Evolutionary conservation across 2,113 vertebrate species (phyloP).

Genomic region (Gila orcuttii): DNA sequence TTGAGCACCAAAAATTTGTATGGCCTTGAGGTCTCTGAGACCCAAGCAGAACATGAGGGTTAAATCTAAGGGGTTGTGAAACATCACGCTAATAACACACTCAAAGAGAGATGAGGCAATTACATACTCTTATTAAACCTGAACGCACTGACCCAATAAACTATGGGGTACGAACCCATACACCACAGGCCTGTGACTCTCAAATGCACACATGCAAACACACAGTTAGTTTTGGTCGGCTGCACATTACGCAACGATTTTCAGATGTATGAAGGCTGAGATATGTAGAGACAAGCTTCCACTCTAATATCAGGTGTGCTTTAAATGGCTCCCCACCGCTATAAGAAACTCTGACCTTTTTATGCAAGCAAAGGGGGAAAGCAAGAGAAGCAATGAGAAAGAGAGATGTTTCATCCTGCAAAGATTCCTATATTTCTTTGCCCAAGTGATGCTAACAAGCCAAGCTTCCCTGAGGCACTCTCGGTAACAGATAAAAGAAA

Average conservation of each 20-base stretch:
- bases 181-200: conserved; percentile 27
- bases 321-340: conserved; percentile 44
- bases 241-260: conserved; percentile 18
- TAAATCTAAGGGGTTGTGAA: neutral
- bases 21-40: neutral
- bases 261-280: conserved; percentile 30
- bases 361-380: neutral
- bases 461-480: conserved; percentile 48
- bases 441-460: conserved; percentile 34
- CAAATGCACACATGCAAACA: conserved; percentile 39
- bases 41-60: neutral
- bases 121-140: conserved; percentile 38
- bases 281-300: conserved; percentile 27
- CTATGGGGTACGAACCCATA: neutral
- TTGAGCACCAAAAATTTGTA: neutral
- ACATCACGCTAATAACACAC: conserved; percentile 25
- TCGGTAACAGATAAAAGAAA: conserved; percentile 54
- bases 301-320: conserved; percentile 53
- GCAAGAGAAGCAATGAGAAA: conserved; percentile 4
- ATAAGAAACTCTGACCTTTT: conserved; percentile 49
- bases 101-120: conserved; percentile 30
- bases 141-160: conserved; percentile 38
- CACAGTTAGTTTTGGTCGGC: neutral
- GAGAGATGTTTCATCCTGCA: conserved; percentile 34
- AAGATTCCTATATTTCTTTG: conserved; percentile 36